Base-by-base conservation (phyloP, 2,113 vertebrate species). In the Xyliphius kryptos region DNA sequence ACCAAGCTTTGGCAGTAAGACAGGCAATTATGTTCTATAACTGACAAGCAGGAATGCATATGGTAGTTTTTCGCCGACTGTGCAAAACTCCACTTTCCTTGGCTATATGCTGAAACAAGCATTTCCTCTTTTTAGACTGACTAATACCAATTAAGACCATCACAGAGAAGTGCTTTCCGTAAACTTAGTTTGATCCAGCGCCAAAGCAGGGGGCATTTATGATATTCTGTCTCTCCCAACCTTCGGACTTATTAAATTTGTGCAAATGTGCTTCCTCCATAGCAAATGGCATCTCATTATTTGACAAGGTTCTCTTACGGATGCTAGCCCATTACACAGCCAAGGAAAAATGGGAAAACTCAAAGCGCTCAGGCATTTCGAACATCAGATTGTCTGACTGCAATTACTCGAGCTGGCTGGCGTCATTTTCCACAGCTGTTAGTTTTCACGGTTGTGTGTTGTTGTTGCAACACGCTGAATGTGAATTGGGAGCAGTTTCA, bases 1-100 rank as follows among this genome's bases (percentile, higher is more conserved):
- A 61, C 68, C 19, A 56, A 61, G 72, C 60, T 68, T 58, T 74
- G 65, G 51, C 52, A 49, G 65, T 54, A 68, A 74, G 73, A 74
- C 65, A 67, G 63, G 57, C 61, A 74, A 74, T 71, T 74, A 65
- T 41, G 36, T 50, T 46, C 62, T 50, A 59, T 53, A 69, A 61
- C 66, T 71, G 69, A 71, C 73, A 71, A 68, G 66, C 48, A 59
- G 63, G 43, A 71, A 75, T 51, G 61, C 69, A 71, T 68, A 74
- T 56, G 41, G 73, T 53, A 58, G 61, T 74, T 68, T 68, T 51
- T 48, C 13, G 54, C 61, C 37, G 56, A 61, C 62, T 16, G 52
- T 57, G 19, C 40, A 65, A 22, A 59, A 65, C 54, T 48, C 56
- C 15, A 21, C 53, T 65, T 60, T 49, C 40, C n/a, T 56, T 68